phyloP scores from a whole-genome alignment of 1,140 invertebrate genomes.

The Contarinia nasturtii region DNA sequence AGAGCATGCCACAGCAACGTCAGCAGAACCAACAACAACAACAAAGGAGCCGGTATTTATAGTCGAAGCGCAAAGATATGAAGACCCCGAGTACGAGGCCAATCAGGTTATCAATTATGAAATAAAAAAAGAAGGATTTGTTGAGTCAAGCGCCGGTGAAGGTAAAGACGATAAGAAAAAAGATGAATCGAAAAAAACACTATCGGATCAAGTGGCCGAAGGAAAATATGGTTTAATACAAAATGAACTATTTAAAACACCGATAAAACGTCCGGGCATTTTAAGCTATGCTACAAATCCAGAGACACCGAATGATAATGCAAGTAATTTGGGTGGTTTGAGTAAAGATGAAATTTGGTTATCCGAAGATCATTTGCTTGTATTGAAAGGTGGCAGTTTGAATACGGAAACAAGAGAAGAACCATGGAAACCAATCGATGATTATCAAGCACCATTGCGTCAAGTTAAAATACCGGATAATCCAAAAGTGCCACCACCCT shows the following conservation, averaged over 20 bases:
- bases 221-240: constrained; percentile 79
- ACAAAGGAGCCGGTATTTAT: background rate
- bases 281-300: constrained; percentile 58
- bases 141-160: constrained; percentile 41
- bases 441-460: constrained; percentile 56
- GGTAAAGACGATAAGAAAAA: constrained; percentile 36
- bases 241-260: constrained; percentile 52
- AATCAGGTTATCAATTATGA: constrained; percentile 19
- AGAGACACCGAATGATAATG: constrained; percentile 57
- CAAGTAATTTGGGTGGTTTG: constrained; percentile 58
- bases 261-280: constrained; percentile 52
- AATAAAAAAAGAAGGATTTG: constrained; percentile 42
- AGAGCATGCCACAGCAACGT: background rate
- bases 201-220: constrained; percentile 68
- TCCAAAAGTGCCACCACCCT: constrained; percentile 66
- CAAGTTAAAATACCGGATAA: constrained; percentile 56
- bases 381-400: constrained; percentile 51
- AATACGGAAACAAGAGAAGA: constrained; percentile 16
- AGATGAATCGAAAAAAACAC: constrained; percentile 60
- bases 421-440: constrained; percentile 63
- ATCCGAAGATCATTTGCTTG: constrained; percentile 69
- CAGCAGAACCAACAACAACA: constrained; percentile 1
- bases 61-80: background rate
- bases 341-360: constrained; percentile 73
- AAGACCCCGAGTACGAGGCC: constrained; percentile 17